Percentiles rank a stretch among this genome's conserved stretches.
These are phyloP conservation scores for Drosophila setifemur DNA, from an alignment of 1,140 invertebrate genomes.

Conservation along the genomic window DNA sequence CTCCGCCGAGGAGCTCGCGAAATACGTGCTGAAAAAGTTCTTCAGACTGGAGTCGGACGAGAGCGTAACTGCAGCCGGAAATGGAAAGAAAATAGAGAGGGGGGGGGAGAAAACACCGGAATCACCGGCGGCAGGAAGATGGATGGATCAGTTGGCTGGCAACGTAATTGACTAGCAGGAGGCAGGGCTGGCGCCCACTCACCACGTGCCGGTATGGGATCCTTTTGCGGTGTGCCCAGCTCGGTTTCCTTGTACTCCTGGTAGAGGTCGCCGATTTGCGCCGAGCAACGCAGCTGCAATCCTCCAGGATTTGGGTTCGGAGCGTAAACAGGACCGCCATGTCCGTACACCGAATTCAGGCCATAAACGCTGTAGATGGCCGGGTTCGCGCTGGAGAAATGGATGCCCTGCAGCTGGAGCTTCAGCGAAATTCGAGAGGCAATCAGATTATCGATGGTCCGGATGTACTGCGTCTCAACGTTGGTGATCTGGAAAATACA, in stretches of 20 bases:
- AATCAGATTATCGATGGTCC: slow-evolving; percentile 77
- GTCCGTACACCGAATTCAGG: slow-evolving; percentile 54
- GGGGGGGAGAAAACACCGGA: slow-evolving; percentile 34
- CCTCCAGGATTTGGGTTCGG: slow-evolving; percentile 65
- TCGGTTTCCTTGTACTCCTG: slow-evolving; percentile 83
- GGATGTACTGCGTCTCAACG: slow-evolving; percentile 71
- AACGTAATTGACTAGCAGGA: slow-evolving; percentile 29
- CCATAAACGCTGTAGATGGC: slow-evolving; percentile 41
- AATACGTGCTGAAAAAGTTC: slow-evolving; percentile 74
- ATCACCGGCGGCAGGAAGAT: slow-evolving; percentile 49
- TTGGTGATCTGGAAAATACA: slow-evolving; percentile 59
- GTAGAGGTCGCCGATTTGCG: slow-evolving; percentile 83
- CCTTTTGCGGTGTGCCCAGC: slow-evolving; percentile 83
- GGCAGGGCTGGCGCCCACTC: slow-evolving; percentile 17
- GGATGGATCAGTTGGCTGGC: slow-evolving; percentile 47
- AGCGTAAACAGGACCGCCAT: slow-evolving; percentile 40
- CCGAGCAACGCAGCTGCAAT: slow-evolving; percentile 83
- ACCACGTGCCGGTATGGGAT: slow-evolving; percentile 85
- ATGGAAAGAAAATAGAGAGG: slow-evolving; percentile 13
- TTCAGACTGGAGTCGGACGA: slow-evolving; percentile 73
- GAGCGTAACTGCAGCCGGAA: slow-evolving; percentile 64
- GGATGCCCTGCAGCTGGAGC: slow-evolving; percentile 76
- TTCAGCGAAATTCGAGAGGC: slow-evolving; percentile 77
- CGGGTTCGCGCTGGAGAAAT: slow-evolving; percentile 71
- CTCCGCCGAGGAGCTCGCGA: slow-evolving; percentile 52